phyloP scores from a whole-genome alignment of 1,140 invertebrate species.

The Drosophila prosaltans region DNA sequence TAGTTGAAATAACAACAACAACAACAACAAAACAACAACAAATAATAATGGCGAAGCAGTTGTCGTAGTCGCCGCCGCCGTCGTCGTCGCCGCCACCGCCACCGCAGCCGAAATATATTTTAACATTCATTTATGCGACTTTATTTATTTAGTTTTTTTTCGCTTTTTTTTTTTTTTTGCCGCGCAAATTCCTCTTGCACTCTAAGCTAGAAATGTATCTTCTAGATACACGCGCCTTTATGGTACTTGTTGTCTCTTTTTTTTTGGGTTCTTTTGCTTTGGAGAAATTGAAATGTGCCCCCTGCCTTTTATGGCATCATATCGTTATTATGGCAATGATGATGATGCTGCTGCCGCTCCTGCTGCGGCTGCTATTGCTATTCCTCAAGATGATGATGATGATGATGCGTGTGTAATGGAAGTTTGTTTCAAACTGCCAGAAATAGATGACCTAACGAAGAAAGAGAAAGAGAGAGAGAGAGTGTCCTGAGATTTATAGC shows the following conservation, averaged over 20 bases:
- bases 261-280: constrained; percentile 22
- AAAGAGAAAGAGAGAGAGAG: constrained; percentile 4
- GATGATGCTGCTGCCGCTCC: not conserved
- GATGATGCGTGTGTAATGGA: constrained; percentile 57
- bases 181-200: constrained; percentile 66
- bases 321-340: constrained; percentile 30
- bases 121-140: constrained; percentile 75
- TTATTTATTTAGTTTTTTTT: constrained; percentile 31
- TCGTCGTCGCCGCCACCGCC: not conserved
- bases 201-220: constrained; percentile 72
- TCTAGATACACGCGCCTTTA: constrained; percentile 70
- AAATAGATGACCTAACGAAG: constrained; percentile 35
- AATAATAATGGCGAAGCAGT: constrained; percentile 59
- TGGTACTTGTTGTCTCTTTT: constrained; percentile 47
- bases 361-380: constrained; percentile 11
- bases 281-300: constrained; percentile 71
- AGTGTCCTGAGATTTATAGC: constrained; percentile 46
- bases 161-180: constrained; percentile 48
- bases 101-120: constrained; percentile 64
- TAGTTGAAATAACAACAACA: constrained; percentile 63
- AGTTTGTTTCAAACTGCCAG: constrained; percentile 6
- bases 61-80: not conserved
- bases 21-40: not conserved
- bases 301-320: constrained; percentile 73
- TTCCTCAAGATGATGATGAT: constrained; percentile 37